Evolutionary conservation across 1,140 invertebrate genomes (phyloP).

Genomic region (Delia radicum): DNA sequence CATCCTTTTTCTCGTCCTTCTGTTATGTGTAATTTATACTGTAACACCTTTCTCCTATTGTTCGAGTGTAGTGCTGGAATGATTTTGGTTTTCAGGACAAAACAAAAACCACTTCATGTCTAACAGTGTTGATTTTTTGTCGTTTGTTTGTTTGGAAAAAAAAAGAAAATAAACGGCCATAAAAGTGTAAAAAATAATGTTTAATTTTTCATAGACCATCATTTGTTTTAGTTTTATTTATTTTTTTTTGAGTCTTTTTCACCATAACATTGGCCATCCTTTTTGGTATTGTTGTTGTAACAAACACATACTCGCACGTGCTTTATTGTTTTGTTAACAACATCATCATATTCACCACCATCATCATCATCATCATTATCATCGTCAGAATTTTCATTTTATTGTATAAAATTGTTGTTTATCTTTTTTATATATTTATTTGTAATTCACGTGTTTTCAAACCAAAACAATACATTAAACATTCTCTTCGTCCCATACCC

Average conservation of each 20-base stretch:
- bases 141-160: neutral
- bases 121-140: neutral
- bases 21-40: neutral
- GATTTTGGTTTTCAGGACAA: neutral
- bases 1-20: neutral
- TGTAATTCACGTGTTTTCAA: slow-evolving; percentile 17
- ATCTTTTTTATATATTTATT: slow-evolving; percentile 10
- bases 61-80: neutral
- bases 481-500: neutral
- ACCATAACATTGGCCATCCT: neutral
- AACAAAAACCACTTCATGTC: neutral
- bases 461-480: neutral
- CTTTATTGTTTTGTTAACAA: slow-evolving; percentile 2
- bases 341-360: neutral
- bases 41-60: neutral
- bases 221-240: neutral
- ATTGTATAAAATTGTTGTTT: neutral
- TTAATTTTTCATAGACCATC: neutral
- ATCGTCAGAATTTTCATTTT: slow-evolving; percentile 24
- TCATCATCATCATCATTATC: slow-evolving; percentile 26
- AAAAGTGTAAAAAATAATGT: neutral
- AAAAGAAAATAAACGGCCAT: neutral
- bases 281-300: slow-evolving; percentile 40
- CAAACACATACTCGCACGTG: slow-evolving; percentile 31
- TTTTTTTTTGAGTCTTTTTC: neutral